Conservation (phyloP, 1,140 invertebrate species). For the Pachypeltis micranthus region DNA sequence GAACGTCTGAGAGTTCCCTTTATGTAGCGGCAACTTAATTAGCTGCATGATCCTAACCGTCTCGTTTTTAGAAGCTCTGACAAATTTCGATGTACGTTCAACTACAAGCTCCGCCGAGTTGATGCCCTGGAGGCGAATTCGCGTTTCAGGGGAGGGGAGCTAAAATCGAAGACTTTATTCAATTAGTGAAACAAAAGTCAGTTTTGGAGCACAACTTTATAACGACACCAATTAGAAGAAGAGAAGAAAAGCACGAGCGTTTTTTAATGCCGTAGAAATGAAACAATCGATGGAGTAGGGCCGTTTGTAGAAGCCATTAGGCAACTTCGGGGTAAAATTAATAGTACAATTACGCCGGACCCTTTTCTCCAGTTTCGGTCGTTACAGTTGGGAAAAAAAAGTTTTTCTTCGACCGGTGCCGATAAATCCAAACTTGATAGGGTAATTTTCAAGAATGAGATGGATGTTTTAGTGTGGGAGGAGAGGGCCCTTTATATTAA, state of each 20-base stretch:
- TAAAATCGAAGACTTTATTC: background rate
- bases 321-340: slow-evolving; percentile 4
- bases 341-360: slow-evolving; percentile 1
- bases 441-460: background rate
- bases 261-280: background rate
- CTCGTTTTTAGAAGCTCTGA: too few species aligned
- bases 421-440: slow-evolving; percentile 4
- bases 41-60: too few species aligned
- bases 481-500: background rate
- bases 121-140: background rate
- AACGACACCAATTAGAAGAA: slow-evolving; percentile 2
- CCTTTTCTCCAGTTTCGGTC: background rate
- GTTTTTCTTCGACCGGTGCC: background rate
- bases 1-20: too few species aligned
- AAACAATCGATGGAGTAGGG: background rate
- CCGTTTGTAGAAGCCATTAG: background rate
- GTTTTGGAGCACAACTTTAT: background rate
- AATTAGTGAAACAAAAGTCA: slow-evolving; percentile 4
- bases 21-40: too few species aligned
- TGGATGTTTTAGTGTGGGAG: background rate
- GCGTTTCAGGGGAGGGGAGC: background rate
- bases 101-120: too few species aligned
- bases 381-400: slow-evolving; percentile 2
- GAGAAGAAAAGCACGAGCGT: background rate
- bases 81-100: too few species aligned